Evolutionary conservation across 2,888 invertebrate genomes (phyloP).

Genomic region (Brachypalpus laphriformis): DNA sequence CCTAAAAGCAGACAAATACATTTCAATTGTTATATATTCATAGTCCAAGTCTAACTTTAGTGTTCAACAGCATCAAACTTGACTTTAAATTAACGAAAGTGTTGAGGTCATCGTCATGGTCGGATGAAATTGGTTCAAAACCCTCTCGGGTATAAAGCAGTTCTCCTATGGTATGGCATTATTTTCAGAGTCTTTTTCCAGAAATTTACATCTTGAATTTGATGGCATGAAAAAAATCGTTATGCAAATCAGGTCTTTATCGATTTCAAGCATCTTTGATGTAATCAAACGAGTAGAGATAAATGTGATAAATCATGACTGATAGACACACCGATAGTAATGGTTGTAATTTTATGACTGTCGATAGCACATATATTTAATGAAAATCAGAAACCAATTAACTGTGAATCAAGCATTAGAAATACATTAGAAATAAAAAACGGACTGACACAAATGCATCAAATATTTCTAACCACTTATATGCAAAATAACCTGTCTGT

Average conservation of each 20-base stretch:
- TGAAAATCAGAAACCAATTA: constrained; percentile 20
- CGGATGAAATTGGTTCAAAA: constrained; percentile 7
- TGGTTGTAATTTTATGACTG: constrained; percentile 15
- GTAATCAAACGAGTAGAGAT: constrained; percentile 51
- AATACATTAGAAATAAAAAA: not conserved
- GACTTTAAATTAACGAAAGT: not conserved
- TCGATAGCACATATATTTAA: constrained; percentile 1
- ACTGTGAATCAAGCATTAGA: constrained; percentile 8
- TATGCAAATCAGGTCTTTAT: constrained; percentile 44
- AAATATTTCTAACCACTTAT: constrained; percentile 18
- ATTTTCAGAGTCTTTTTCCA: not conserved
- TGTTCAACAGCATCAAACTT: not conserved
- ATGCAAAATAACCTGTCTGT: constrained; percentile 29
- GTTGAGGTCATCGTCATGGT: constrained; percentile 24
- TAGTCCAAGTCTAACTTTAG: constrained; percentile 5
- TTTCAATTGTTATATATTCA: constrained; percentile 26
- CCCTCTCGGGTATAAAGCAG: not conserved
- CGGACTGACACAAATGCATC: constrained; percentile 18
- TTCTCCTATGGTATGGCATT: constrained; percentile 4
- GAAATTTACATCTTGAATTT: constrained; percentile 22
- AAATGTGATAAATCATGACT: constrained; percentile 54
- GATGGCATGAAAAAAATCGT: constrained; percentile 7
- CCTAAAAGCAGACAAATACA: not conserved
- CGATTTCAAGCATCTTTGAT: constrained; percentile 41
- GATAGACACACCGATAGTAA: constrained; percentile 24